These are phyloP conservation scores for Prenolepis imparis DNA, from an alignment of 2,888 invertebrate genomes.

Conservation along the genomic window DNA sequence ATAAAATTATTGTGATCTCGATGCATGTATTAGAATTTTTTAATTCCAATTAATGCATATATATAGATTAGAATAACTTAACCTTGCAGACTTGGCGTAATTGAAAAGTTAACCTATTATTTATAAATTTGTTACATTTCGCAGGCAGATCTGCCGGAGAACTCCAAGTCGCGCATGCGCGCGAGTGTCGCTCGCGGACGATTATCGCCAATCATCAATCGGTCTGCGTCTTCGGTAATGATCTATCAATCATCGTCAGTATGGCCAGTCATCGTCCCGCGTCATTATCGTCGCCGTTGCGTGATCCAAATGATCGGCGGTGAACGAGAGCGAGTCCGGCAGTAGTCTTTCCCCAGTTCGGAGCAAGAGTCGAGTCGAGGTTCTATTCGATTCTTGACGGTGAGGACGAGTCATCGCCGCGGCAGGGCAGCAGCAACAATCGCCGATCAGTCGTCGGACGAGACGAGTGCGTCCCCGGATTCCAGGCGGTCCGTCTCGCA, in stretches of 20 bases:
- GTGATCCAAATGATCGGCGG: neutral
- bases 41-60: neutral
- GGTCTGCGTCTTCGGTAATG: slow-evolving; percentile 35
- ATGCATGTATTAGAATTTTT: neutral
- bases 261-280: slow-evolving; percentile 32
- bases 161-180: slow-evolving; percentile 34
- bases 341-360: neutral
- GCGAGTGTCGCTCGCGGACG: slow-evolving; percentile 14
- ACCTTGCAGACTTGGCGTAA: too few species aligned
- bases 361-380: neutral
- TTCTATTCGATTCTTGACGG: neutral
- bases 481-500: neutral
- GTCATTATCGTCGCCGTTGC: neutral
- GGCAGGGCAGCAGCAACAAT: neutral
- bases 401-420: neutral
- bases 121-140: too few species aligned
- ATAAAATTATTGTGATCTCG: neutral
- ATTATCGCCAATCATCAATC: slow-evolving; percentile 73
- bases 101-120: too few species aligned
- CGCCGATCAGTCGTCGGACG: too few species aligned
- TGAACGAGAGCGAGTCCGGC: neutral
- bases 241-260: slow-evolving; percentile 64
- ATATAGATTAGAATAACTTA: too few species aligned
- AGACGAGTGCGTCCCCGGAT: too few species aligned
- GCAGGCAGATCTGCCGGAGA: too few species aligned